Evolutionary conservation across 2,113 vertebrate genomes (phyloP).

Genomic region (Collichthys lucidus): DNA sequence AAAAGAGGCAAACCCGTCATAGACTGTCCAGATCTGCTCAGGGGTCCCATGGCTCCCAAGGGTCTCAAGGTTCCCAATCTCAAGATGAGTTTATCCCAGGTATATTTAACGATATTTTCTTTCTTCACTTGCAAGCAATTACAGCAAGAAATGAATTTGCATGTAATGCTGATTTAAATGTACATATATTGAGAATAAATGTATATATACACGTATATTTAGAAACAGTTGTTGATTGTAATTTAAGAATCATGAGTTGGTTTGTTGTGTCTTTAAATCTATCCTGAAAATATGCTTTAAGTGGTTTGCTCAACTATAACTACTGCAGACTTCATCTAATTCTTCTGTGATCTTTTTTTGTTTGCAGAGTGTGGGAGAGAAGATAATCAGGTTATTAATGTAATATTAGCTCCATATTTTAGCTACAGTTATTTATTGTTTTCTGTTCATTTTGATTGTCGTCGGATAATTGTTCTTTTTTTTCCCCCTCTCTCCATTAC

Average conservation of each 20-base stretch:
- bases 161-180: background rate
- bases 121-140: conserved; percentile 18
- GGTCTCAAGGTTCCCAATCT: conserved; percentile 85
- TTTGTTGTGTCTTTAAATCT: background rate
- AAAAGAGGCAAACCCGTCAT: conserved; percentile 90
- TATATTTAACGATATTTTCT: conserved; percentile 79
- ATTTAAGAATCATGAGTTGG: background rate
- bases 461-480: background rate
- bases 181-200: background rate
- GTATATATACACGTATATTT: background rate
- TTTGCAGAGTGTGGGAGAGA: conserved; percentile 89
- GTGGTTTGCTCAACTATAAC: background rate
- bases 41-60: conserved; percentile 87
- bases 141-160: background rate
- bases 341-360: conserved; percentile 62
- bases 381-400: conserved; percentile 90
- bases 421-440: conserved; percentile 16
- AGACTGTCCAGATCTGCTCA: conserved; percentile 88
- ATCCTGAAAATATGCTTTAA: background rate
- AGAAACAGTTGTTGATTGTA: background rate
- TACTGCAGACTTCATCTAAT: background rate
- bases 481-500: background rate
- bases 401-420: conserved; percentile 33
- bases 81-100: conserved; percentile 89
- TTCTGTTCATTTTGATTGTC: conserved; percentile 22